Base-by-base conservation (phyloP, 2,797 vertebrate genomes). In the Ctenopoma kingsleyae region DNA sequence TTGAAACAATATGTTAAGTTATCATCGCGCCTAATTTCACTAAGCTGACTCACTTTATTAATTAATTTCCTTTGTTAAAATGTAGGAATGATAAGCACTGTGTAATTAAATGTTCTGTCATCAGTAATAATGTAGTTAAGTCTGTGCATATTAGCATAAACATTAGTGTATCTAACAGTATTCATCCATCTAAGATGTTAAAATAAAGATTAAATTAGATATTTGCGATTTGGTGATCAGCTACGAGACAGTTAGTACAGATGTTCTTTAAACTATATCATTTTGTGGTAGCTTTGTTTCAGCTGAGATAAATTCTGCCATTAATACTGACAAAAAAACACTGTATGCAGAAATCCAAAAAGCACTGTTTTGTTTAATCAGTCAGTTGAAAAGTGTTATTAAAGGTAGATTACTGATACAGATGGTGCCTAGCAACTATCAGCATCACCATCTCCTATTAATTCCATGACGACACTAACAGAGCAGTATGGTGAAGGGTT, bases 361-460 rank as follows among this genome's bases (percentile, higher is more conserved):
- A 76, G 58, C 48, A 44, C 22, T 63, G 27, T 64, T 76, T 76
- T 49, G 54, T 73, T 83, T 60, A 81, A 71, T 69, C 30, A 62
- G 60, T 64, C 56, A 47, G 52, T 69, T 62, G 55, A 41, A 69
- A 75, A 61, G 35, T 63, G 78, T 62, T 82, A 70, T 84, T 88
- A 84, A 79, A 85, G 83, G 78, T 79, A 71, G 76, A 81, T 82
- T 62, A 78, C 75, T 74, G 67, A 85, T 80, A 84, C 86, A 83
- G 81, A 89, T 77, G 75, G 75, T 86, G 85, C 91, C 84, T 89
- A 90, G 91, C 90, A 92, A 91, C 91, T 83, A 90, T 90, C 90
- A 86, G 82, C 85, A 91, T 90, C 86, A 86, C 77, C 80, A 81
- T 89, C 86, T 88, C 82, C 81, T 81, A 84, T 89, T 91, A 90